Conservation (phyloP, 2,888 invertebrate species). For the Malachius bipustulatus region DNA sequence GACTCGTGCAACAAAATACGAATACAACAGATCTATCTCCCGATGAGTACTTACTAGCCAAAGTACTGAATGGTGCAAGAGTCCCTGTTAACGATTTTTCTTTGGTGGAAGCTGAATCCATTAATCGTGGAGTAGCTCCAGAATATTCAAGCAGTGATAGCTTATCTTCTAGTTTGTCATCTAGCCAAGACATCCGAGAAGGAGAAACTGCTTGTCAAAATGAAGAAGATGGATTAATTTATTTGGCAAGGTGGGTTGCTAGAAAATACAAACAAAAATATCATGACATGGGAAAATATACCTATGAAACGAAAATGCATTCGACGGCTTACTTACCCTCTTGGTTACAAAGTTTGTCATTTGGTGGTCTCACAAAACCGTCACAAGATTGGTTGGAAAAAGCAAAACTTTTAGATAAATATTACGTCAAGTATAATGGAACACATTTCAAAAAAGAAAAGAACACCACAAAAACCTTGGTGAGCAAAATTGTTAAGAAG, state of each 20-base stretch:
- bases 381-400: background rate
- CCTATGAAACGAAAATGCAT: conserved; percentile 1
- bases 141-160: background rate
- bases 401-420: background rate
- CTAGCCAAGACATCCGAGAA: too few relatives aligned
- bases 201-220: background rate
- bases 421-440: background rate
- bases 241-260: conserved; percentile 1
- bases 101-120: background rate
- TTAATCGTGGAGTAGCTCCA: background rate
- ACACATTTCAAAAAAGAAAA: conserved; percentile 1
- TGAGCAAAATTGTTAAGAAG: too few relatives aligned
- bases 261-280: background rate
- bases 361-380: background rate
- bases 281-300: background rate
- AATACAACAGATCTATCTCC: background rate
- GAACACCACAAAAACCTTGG: too few relatives aligned
- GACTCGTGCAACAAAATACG: background rate
- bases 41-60: background rate
- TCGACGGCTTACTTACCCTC: background rate
- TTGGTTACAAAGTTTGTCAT: conserved; percentile 2
- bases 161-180: background rate
- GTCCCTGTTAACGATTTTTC: background rate
- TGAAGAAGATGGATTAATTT: conserved; percentile 4
- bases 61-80: background rate